phyloP scores from a whole-genome alignment of 2,797 vertebrate genomes.

The Gymnopithys bicolor region DNA sequence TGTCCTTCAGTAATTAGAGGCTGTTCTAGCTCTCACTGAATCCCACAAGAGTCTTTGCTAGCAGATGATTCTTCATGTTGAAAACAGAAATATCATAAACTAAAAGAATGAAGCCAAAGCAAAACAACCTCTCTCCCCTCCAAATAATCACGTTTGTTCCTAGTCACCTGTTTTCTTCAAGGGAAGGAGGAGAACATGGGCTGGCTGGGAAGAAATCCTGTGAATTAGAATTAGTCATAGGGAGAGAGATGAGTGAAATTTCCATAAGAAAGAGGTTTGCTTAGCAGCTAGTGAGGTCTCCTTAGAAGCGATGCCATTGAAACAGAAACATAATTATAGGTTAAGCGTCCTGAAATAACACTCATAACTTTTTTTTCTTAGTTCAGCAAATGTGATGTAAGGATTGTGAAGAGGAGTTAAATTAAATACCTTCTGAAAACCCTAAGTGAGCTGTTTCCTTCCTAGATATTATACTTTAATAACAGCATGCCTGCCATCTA shows the following conservation, averaged over 20 bases:
- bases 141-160: not conserved
- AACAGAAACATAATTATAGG: conserved; percentile 59
- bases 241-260: conserved; percentile 23
- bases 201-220: conserved; percentile 6
- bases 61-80: not conserved
- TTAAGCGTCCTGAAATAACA: conserved; percentile 58
- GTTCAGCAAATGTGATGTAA: conserved; percentile 6
- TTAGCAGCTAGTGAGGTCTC: conserved; percentile 17
- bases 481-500: conserved; percentile 42
- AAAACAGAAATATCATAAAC: not conserved
- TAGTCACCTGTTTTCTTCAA: not conserved
- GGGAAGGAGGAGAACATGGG: not conserved
- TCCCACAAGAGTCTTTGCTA: not conserved
- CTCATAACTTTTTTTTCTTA: conserved; percentile 13
- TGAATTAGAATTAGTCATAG: conserved; percentile 44
- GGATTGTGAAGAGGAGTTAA: conserved; percentile 56
- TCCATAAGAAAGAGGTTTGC: conserved; percentile 51
- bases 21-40: not conserved
- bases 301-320: conserved; percentile 27
- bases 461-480: conserved; percentile 55
- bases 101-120: not conserved
- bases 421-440: conserved; percentile 48
- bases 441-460: conserved; percentile 46
- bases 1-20: not conserved
- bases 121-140: not conserved